phyloP scores from a whole-genome alignment of 2,888 invertebrate genomes.

The Rambutsinella grinnellia region DNA sequence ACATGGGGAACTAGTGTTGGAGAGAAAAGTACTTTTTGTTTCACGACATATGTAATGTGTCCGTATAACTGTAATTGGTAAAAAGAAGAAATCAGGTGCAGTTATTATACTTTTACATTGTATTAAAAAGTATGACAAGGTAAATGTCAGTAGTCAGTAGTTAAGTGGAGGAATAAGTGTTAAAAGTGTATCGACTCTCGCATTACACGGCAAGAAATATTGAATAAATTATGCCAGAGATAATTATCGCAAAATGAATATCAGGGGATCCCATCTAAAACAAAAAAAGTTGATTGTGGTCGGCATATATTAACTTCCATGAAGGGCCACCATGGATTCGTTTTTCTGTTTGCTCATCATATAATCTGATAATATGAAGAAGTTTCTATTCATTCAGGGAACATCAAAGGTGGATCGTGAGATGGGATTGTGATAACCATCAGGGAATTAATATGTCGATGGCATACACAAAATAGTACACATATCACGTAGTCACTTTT shows the following conservation, averaged over 20 bases:
- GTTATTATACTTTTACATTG: too few relatives aligned
- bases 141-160: too few relatives aligned
- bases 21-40: slow-evolving; percentile 49
- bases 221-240: too few relatives aligned
- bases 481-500: slow-evolving; percentile 42
- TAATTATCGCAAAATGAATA: too few relatives aligned
- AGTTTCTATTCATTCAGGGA: neutral
- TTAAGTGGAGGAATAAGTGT: too few relatives aligned
- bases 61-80: slow-evolving; percentile 12
- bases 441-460: neutral
- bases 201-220: too few relatives aligned
- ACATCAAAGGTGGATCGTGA: neutral
- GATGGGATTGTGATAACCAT: neutral
- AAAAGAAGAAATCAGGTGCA: too few relatives aligned
- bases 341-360: slow-evolving; percentile 1
- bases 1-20: slow-evolving; percentile 41
- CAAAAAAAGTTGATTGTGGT: too few relatives aligned
- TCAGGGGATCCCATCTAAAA: too few relatives aligned
- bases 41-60: slow-evolving; percentile 27
- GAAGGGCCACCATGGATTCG: neutral
- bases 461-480: neutral
- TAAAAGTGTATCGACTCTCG: too few relatives aligned
- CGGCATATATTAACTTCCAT: too few relatives aligned
- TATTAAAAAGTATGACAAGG: too few relatives aligned
- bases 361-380: neutral